Evolutionary conservation across 2,888 invertebrate species (phyloP), one percentile per base, ranked within the genome.

Genomic region (Pharmacophagus antenor): DNA sequence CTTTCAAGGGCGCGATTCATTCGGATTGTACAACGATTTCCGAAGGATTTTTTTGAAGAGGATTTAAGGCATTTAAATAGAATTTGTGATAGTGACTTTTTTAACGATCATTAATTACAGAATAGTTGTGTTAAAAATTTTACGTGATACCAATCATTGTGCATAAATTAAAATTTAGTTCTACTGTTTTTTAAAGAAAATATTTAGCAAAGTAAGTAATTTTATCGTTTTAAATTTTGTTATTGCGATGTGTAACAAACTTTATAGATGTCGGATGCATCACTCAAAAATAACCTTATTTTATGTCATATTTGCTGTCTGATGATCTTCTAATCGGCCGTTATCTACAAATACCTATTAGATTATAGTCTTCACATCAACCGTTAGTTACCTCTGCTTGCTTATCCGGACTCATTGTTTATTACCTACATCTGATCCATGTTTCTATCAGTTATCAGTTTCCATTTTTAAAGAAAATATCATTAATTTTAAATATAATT

Each of bases 61-160:
- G 72, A 71, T 73, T 61, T 54, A 55, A 61, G 62, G 67, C 64
- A 27, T 69, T 69, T 67, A 68, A 70, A 70, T 72, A 74, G 77
- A 79, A 73, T 23, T 25, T 81, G 84, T 84, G 83, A 77, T 79
- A 74, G 79, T 81, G 80, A 75, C 72, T 22, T 20, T 57, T 50
- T 50, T 23, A 56, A 22, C 68, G 66, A 72, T 66, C 66, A 65
- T 66, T 67, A 63, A 58, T 62, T 69, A 63, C 63, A 68, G 67
- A 58, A 55, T 61, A 57, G 47, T 56, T 51, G 60, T 60, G 60
- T 55, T 6, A 50, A 42, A 31, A 53, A 47, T 46, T 56, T 46
- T 17, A 31, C 56, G 60, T 60, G 60, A 51, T 56, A 31, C 31
- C n/a, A 23, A 10, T 46, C 31, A 6, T 66, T 72, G 71, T 80